Percentiles rank a stretch among this genome's conserved stretches.
Conservation (phyloP, 2,797 vertebrate species). For the Novumbra hubbsi region DNA sequence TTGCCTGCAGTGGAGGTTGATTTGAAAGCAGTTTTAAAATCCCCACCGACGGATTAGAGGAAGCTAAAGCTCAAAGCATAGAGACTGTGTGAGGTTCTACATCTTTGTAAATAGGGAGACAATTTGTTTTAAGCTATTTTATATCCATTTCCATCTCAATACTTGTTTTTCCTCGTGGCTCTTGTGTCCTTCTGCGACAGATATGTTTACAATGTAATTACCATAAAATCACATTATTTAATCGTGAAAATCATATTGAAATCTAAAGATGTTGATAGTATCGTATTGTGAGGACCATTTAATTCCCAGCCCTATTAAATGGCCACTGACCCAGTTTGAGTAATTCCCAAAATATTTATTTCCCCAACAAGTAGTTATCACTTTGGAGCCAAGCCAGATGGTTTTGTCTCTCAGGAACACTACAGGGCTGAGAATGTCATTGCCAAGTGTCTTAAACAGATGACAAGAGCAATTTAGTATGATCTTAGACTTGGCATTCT, state of each 20-base stretch:
- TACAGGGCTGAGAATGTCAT: slow-evolving; percentile 61
- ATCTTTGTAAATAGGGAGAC: no score
- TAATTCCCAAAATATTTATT: slow-evolving; percentile 43
- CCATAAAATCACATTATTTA: no score
- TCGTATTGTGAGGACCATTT: no score
- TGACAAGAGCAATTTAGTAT: slow-evolving; percentile 78
- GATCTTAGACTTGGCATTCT: slow-evolving; percentile 78
- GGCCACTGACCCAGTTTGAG: slow-evolving; percentile 37
- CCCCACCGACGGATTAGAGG: slow-evolving; percentile 41
- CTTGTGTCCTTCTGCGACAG: no score
- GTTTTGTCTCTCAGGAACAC: slow-evolving; percentile 55
- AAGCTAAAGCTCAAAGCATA: slow-evolving; percentile 31
- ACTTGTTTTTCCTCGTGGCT: no score
- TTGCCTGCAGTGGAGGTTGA: slow-evolving; percentile 47
- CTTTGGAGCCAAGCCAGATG: slow-evolving; percentile 58
- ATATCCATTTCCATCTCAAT: no score
- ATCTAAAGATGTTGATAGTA: no score
- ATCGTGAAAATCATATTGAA: no score
- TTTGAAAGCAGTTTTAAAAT: slow-evolving; percentile 46
- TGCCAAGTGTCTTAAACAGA: slow-evolving; percentile 75
- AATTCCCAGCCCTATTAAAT: slow-evolving; percentile 9
- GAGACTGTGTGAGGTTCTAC: slow-evolving; percentile 3
- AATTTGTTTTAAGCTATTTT: no score
- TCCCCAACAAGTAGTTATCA: slow-evolving; percentile 59
- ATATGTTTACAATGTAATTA: no score